phyloP scores from a whole-genome alignment of 2,113 vertebrate species.

The Barnardius zonarius region DNA sequence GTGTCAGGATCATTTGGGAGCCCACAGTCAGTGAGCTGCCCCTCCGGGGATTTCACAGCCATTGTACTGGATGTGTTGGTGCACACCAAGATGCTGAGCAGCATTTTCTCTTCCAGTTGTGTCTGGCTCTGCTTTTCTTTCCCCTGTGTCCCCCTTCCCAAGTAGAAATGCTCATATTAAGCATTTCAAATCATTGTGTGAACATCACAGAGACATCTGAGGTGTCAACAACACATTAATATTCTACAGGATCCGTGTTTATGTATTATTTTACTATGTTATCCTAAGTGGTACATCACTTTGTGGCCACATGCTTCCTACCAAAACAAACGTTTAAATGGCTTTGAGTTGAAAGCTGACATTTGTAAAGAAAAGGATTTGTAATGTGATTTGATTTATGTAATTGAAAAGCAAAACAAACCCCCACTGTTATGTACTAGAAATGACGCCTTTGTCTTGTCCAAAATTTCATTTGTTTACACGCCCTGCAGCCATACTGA shows the following conservation, averaged over 20 bases:
- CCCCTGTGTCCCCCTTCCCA: not conserved
- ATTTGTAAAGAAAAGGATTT: not conserved
- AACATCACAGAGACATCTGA: not conserved
- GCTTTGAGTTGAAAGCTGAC: not conserved
- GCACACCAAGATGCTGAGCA: not conserved
- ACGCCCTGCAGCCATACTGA: not conserved
- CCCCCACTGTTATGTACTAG: not conserved
- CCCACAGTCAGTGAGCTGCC: not conserved
- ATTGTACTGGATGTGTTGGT: rapidly evolving
- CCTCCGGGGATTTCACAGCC: not conserved
- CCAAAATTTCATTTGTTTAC: slow-evolving; percentile 31
- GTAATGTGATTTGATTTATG: slow-evolving; percentile 28
- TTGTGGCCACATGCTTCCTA: not conserved
- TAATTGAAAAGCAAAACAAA: slow-evolving; percentile 13
- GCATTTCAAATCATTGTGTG: not conserved
- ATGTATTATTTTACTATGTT: not conserved
- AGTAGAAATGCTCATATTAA: not conserved
- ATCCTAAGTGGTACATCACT: not conserved
- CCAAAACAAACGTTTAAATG: not conserved
- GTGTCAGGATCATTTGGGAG: not conserved
- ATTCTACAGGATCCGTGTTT: not conserved
- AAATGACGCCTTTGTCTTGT: slow-evolving; percentile 28
- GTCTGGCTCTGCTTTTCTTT: not conserved
- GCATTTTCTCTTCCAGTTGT: not conserved
- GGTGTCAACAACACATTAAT: not conserved